A percentile compares a stretch with the other conserved stretches of the same genome.
Conservation (phyloP, 2,888 invertebrate species). For the Danaus chrysippus region DNA sequence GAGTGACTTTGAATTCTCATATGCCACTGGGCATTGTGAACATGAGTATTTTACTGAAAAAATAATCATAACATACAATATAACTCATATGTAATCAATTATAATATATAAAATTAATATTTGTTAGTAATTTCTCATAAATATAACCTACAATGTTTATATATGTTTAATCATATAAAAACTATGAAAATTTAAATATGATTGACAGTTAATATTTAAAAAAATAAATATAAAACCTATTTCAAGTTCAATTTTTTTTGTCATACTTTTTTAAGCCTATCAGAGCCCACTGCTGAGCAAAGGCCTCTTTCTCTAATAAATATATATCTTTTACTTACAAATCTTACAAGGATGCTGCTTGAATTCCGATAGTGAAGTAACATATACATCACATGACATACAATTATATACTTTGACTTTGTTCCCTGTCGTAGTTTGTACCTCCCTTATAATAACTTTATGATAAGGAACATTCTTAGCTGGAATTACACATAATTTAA, state of each 20-base stretch:
- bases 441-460: slow-evolving; percentile 58
- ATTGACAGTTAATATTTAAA: too few relatives aligned
- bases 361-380: slow-evolving; percentile 53
- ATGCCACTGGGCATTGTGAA: slow-evolving; percentile 67
- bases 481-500: slow-evolving; percentile 30
- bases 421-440: slow-evolving; percentile 44
- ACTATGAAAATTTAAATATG: too few relatives aligned
- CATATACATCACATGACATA: slow-evolving; percentile 54
- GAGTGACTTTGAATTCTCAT: slow-evolving; percentile 76
- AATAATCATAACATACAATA: slow-evolving; percentile 6
- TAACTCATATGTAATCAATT: too few relatives aligned
- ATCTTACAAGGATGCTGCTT: slow-evolving; percentile 57
- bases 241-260: too few relatives aligned
- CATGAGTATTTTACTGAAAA: slow-evolving; percentile 69
- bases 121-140: background rate
- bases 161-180: too few relatives aligned
- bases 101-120: too few relatives aligned
- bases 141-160: too few relatives aligned
- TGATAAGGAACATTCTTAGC: slow-evolving; percentile 53
- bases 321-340: slow-evolving; percentile 45
- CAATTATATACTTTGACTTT: slow-evolving; percentile 58
- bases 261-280: too few relatives aligned
- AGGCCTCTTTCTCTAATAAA: too few relatives aligned
- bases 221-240: too few relatives aligned
- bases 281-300: too few relatives aligned